These are phyloP conservation scores for Leucophenga varia DNA, from an alignment of 1,140 invertebrate species.

Conservation along the genomic window DNA sequence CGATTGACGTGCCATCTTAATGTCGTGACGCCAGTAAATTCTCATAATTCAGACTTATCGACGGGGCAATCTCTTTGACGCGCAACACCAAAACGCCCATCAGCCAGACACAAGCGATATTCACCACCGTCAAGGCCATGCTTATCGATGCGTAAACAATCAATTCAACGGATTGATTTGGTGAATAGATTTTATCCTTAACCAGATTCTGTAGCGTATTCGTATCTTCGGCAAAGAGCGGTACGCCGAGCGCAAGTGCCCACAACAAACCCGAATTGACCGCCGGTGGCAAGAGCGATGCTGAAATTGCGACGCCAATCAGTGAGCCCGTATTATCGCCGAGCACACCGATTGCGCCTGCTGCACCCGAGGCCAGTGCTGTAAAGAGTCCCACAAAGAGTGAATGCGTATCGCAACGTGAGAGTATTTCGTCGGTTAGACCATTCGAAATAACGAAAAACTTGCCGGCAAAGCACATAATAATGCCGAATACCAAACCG, in stretches of 20 bases:
- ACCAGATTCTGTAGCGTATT: conserved; percentile 33
- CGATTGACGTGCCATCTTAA: conserved; percentile 60
- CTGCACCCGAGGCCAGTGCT: conserved; percentile 70
- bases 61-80: conserved; percentile 75
- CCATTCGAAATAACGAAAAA: conserved; percentile 61
- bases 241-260: conserved; percentile 62
- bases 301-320: conserved; percentile 78
- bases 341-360: conserved; percentile 70
- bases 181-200: conserved; percentile 58
- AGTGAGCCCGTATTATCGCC: conserved; percentile 71
- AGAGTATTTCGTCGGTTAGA: conserved; percentile 71
- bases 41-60: conserved; percentile 43
- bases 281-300: conserved; percentile 73
- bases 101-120: conserved; percentile 71
- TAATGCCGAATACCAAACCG: conserved; percentile 68
- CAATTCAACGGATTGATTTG: conserved; percentile 61
- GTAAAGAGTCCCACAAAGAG: conserved; percentile 68
- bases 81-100: conserved; percentile 68
- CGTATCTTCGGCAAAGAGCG: conserved; percentile 43
- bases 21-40: conserved; percentile 69
- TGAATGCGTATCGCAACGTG: conserved; percentile 63
- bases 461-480: conserved; percentile 60
- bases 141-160: conserved; percentile 64
- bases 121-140: conserved; percentile 68
- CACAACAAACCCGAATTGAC: conserved; percentile 73